Conservation (phyloP, 2,113 vertebrate species). For the Plestiodon gilberti region DNA sequence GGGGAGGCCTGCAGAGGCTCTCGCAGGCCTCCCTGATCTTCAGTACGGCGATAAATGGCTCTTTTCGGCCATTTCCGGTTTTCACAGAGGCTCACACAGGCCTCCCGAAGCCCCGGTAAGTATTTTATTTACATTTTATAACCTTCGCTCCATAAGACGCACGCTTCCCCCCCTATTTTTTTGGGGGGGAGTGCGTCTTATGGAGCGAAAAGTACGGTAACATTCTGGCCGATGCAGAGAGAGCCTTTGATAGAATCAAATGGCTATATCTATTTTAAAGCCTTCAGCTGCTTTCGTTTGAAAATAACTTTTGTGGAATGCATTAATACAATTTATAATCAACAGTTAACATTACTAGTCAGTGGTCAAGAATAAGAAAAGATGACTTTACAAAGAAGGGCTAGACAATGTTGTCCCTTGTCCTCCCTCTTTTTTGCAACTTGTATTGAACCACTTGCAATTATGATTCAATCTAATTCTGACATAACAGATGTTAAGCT, state of each 20-base stretch:
- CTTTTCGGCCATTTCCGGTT: too few relatives aligned
- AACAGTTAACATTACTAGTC: neutral
- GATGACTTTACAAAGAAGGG: neutral
- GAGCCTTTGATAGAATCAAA: neutral
- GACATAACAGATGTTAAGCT: neutral
- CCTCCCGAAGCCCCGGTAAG: too few relatives aligned
- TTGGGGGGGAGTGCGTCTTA: too few relatives aligned
- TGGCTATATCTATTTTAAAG: neutral
- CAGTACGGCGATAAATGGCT: too few relatives aligned
- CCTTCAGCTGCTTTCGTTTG: neutral
- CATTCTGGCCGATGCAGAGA: too few relatives aligned
- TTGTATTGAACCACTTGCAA: neutral
- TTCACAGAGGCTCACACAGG: too few relatives aligned
- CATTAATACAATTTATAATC: neutral
- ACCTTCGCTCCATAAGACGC: too few relatives aligned
- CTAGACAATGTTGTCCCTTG: neutral
- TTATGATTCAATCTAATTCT: neutral
- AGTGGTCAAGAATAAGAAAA: neutral
- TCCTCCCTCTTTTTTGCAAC: neutral
- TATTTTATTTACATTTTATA: too few relatives aligned
- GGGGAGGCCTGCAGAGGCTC: too few relatives aligned
- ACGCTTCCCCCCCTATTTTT: too few relatives aligned
- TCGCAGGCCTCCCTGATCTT: too few relatives aligned
- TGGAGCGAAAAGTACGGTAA: too few relatives aligned
- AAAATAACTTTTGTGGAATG: neutral